These are phyloP conservation scores for Halichoerus grypus DNA, from an alignment of 2,113 vertebrate species.

Conservation along the genomic window DNA sequence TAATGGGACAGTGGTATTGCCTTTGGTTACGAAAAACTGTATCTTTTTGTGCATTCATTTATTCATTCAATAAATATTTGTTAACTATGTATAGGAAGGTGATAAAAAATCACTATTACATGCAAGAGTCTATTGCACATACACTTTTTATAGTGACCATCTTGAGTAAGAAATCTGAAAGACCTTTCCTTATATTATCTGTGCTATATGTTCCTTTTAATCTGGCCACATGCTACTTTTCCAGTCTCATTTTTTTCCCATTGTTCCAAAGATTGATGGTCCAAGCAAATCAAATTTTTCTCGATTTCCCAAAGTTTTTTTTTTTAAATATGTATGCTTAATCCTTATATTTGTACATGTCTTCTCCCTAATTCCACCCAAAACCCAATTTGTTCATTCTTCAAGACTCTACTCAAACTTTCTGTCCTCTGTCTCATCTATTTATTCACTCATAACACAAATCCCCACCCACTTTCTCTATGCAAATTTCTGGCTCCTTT, in stretches of 20 bases:
- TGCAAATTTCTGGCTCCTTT: background rate
- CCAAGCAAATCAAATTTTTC: background rate
- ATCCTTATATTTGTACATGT: background rate
- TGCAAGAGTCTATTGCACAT: background rate
- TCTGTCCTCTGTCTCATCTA: background rate
- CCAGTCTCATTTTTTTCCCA: background rate
- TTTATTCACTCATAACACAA: background rate
- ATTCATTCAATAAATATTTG: background rate
- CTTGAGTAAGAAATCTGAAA: background rate
- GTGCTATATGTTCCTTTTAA: background rate
- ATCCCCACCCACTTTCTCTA: background rate
- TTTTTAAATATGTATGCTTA: background rate
- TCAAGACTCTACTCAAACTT: background rate
- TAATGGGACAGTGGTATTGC: background rate
- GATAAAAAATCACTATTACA: background rate
- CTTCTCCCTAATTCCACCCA: background rate
- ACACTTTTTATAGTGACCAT: background rate
- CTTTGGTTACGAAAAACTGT: conserved; percentile 19
- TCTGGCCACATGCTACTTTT: background rate
- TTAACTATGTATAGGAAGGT: background rate
- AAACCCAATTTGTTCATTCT: background rate
- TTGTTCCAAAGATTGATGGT: background rate
- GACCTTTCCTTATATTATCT: background rate
- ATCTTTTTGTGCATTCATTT: background rate
- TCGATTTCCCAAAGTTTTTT: background rate